These are phyloP conservation scores for Megalonaias nervosa DNA, from an alignment of 1,140 invertebrate genomes.

Conservation along the genomic window DNA sequence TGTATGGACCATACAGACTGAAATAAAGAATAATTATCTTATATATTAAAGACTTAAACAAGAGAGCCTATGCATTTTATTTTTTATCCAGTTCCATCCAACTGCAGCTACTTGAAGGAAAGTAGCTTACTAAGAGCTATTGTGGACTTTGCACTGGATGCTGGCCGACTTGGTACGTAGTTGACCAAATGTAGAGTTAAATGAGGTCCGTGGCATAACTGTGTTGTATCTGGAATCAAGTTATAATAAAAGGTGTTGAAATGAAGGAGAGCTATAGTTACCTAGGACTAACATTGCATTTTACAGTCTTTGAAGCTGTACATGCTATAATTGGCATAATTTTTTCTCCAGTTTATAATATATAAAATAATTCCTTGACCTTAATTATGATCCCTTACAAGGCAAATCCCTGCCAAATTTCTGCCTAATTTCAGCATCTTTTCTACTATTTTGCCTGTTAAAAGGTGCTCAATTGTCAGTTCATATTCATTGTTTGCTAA, in stretches of 20 bases:
- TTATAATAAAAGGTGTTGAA: background rate
- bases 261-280: background rate
- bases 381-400: too few relatives aligned
- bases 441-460: too few relatives aligned
- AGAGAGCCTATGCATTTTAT: background rate
- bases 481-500: too few relatives aligned
- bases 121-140: slow-evolving; percentile 55
- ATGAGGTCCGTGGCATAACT: background rate
- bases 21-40: too few relatives aligned
- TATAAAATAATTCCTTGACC: background rate
- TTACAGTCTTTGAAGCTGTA: too few relatives aligned
- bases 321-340: background rate
- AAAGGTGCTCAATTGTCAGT: too few relatives aligned
- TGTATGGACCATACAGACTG: too few relatives aligned
- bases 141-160: slow-evolving; percentile 58
- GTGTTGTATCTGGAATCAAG: too few relatives aligned
- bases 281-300: background rate
- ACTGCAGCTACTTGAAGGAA: slow-evolving; percentile 57
- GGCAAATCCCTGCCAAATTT: too few relatives aligned
- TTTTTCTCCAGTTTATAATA: background rate
- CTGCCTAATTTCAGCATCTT: too few relatives aligned
- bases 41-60: background rate
- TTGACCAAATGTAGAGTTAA: background rate
- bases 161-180: slow-evolving; percentile 55
- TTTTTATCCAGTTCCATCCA: slow-evolving; percentile 54